Evolutionary conservation across 2,888 invertebrate genomes (phyloP).

Genomic region (Himalopsyche anomala): DNA sequence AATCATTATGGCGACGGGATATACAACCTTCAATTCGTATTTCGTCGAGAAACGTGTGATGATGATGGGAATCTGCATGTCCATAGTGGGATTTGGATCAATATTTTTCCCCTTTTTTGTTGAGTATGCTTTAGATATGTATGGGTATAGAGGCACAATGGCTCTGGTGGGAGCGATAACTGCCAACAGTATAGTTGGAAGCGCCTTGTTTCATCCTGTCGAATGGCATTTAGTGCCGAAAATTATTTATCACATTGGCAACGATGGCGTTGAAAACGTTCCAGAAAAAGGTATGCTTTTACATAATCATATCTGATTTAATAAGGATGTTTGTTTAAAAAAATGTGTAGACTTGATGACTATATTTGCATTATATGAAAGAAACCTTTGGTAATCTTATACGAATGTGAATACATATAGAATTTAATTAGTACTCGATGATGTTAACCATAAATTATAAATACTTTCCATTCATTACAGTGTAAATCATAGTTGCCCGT

Average conservation of each 20-base stretch:
- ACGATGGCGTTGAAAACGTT: neutral
- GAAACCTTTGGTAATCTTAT: too few species aligned
- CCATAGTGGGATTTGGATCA: constrained; percentile 77
- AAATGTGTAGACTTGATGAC: too few species aligned
- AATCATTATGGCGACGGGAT: constrained; percentile 82
- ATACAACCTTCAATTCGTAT: constrained; percentile 80
- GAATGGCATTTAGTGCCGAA: constrained; percentile 77
- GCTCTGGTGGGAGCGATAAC: constrained; percentile 82
- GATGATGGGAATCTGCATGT: constrained; percentile 80
- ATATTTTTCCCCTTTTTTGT: constrained; percentile 79
- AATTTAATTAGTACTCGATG: too few species aligned
- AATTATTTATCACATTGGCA: neutral
- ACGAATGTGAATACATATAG: too few species aligned
- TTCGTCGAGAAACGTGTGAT: constrained; percentile 78
- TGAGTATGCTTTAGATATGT: constrained; percentile 74
- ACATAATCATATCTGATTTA: too few species aligned
- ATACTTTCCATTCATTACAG: too few species aligned
- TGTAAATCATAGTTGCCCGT: too few species aligned
- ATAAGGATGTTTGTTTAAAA: neutral
- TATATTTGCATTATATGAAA: too few species aligned
- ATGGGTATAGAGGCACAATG: constrained; percentile 83
- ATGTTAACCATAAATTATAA: too few species aligned
- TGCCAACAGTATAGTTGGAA: constrained; percentile 82
- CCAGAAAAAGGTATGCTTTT: neutral
- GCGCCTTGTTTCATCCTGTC: constrained; percentile 84